Base-by-base conservation (phyloP, 2,113 vertebrate species). In the Saccopteryx bilineata region DNA sequence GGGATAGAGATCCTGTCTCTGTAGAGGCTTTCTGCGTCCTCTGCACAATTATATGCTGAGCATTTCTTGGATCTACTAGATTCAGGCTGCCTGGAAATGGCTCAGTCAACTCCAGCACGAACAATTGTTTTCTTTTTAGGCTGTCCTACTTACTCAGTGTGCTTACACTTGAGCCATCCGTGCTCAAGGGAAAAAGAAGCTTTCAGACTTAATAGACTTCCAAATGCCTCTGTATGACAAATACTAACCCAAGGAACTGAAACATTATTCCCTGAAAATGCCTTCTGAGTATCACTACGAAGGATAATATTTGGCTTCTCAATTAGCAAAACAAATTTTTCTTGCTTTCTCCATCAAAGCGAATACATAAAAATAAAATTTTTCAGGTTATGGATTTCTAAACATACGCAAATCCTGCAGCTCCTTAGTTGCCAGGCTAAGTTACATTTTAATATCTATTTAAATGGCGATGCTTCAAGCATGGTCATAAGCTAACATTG, bases 331-430 rank as follows among this genome's bases (percentile, higher is more conserved):
- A 58, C 28, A 58, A 23, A 58, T 48, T 93, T 72, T 87, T 52
- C 28, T 87, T 71, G 19, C 15, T 52, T 78, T 93, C 46, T 52
- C 5, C 46, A 75, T 90, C 26, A 87, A 61, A 56, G 78, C 52
- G 13, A 94, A 95, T 60, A 78, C 2, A 18, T 66, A 19, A 74
- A 69, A 94, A 60, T 65, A 48, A n/a, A 95, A 91, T 50, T 24
- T 9, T 9, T 82, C 10, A 56, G 9, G 58, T 88, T 56, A 68
- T 7, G 18, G 68, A 85, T 66, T 15, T 15, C 18, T 50, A 56
- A 92, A 50, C 78, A 31, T 9, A 31, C 28, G 31, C 24, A 93
- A 50, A 58, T 71, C 7, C 23, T 79, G 7, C 28, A 3, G 9
- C 10, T 69, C 61, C n/a, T 83, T 80, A 14, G 10, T 48, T 76